phyloP scores from a whole-genome alignment of 92 coral and sea anemone species.

The Bergia sp. region DNA sequence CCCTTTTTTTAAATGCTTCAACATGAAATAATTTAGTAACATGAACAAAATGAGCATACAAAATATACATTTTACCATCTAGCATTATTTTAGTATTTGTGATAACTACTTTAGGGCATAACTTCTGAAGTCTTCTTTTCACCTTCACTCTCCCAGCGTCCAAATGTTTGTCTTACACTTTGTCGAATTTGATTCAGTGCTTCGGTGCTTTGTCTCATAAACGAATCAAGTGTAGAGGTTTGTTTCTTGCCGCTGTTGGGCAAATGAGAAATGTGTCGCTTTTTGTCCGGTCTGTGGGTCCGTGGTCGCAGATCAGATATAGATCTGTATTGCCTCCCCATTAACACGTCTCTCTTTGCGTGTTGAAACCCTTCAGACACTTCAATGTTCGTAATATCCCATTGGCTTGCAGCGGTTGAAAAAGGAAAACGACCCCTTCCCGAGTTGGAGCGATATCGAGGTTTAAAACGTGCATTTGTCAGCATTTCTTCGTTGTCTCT shows the following conservation, averaged over 20 bases:
- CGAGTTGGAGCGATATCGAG: neutral
- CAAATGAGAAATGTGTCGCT: slow-evolving; percentile 63
- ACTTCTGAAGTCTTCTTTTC: neutral
- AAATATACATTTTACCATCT: too few relatives aligned
- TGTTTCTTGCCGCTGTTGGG: slow-evolving; percentile 58
- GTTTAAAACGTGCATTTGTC: slow-evolving; percentile 33
- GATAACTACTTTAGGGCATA: neutral
- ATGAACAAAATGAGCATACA: neutral
- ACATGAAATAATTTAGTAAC: neutral
- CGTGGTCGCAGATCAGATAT: slow-evolving; percentile 67
- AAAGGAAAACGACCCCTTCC: slow-evolving; percentile 51
- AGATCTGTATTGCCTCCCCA: slow-evolving; percentile 64
- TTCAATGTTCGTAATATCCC: slow-evolving; percentile 67
- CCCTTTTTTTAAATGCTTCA: neutral
- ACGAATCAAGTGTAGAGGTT: slow-evolving; percentile 65
- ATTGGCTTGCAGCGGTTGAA: slow-evolving; percentile 81
- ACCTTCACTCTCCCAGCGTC: slow-evolving; percentile 49
- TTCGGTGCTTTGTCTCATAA: slow-evolving; percentile 85
- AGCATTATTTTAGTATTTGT: neutral
- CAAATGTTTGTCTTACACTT: slow-evolving; percentile 75
- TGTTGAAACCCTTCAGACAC: slow-evolving; percentile 49
- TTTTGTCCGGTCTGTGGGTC: slow-evolving; percentile 46
- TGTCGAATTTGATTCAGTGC: slow-evolving; percentile 79
- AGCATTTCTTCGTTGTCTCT: slow-evolving; percentile 50
- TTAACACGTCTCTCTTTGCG: slow-evolving; percentile 19